phyloP scores from a whole-genome alignment of 2,797 vertebrate genomes.

The Microctenopoma stevenorrisi region DNA sequence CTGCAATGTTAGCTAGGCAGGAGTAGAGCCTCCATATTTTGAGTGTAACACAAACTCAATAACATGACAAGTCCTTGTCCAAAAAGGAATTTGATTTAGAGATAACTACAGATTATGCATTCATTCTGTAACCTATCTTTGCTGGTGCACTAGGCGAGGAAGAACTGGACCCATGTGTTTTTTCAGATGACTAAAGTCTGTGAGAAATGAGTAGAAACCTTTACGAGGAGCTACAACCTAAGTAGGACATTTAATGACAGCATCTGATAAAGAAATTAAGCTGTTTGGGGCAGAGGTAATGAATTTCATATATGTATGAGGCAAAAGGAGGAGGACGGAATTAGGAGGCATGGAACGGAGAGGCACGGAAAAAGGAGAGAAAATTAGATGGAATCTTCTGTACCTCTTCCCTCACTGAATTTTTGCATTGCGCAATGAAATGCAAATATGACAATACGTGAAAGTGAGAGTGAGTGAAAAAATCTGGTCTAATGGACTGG shows the following conservation, averaged over 20 bases:
- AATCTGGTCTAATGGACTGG: slow-evolving; percentile 50
- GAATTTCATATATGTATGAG: slow-evolving; percentile 26
- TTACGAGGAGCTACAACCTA: slow-evolving; percentile 5
- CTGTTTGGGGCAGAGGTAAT: slow-evolving; percentile 9
- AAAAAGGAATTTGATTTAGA: too few relatives aligned
- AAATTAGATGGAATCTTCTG: slow-evolving; percentile 56
- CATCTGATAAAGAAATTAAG: slow-evolving; percentile 19
- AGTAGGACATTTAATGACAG: slow-evolving; percentile 14
- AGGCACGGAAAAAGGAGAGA: slow-evolving; percentile 24
- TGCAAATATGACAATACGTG: slow-evolving; percentile 69
- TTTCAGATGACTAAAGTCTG: not conserved
- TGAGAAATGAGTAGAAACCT: not conserved
- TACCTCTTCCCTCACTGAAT: slow-evolving; percentile 31
- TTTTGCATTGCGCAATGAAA: slow-evolving; percentile 58
- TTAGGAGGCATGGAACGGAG: slow-evolving; percentile 9
- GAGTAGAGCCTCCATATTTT: too few relatives aligned
- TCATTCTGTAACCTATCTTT: too few relatives aligned
- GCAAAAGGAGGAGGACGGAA: slow-evolving; percentile 19
- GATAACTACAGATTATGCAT: too few relatives aligned
- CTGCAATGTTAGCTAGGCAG: too few relatives aligned
- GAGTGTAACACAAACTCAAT: too few relatives aligned
- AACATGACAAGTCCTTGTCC: too few relatives aligned
- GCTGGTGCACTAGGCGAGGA: too few relatives aligned
- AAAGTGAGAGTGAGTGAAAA: slow-evolving; percentile 52
- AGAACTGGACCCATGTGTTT: too few relatives aligned